Evolutionary conservation across 2,113 vertebrate species (phyloP).

Genomic region (Tapirus terrestris): DNA sequence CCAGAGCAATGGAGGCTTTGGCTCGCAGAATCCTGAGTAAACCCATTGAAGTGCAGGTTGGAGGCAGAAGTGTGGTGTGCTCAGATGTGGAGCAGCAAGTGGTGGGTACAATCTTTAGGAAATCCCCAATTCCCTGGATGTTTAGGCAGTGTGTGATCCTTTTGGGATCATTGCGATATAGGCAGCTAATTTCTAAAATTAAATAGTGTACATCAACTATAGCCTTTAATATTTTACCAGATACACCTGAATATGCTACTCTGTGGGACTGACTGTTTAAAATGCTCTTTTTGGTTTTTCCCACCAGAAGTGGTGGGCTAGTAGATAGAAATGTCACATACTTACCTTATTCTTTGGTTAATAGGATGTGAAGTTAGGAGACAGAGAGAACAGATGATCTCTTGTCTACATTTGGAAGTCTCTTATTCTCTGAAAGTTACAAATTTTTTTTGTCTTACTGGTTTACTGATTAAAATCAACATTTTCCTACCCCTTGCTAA

Average conservation of each 20-base stretch:
- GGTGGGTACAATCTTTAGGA: conserved; percentile 84
- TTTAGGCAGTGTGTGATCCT: not conserved
- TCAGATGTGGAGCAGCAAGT: conserved; percentile 98
- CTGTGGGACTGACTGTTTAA: not conserved
- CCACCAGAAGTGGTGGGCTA: not conserved
- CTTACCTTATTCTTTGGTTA: not conserved
- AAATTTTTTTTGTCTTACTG: not conserved
- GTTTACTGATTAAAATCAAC: not conserved
- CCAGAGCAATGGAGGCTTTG: conserved; percentile 98
- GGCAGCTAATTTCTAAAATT: conserved; percentile 12
- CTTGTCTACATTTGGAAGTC: not conserved
- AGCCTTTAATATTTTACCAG: not conserved
- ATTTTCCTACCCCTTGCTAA: not conserved
- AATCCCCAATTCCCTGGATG: not conserved
- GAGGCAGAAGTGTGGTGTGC: conserved; percentile 97
- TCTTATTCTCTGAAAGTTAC: conserved; percentile 17
- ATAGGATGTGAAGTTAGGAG: not conserved
- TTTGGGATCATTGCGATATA: not conserved
- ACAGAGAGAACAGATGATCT: not conserved
- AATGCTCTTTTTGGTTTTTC: not conserved
- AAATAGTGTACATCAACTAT: not conserved
- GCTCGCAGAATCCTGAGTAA: conserved; percentile 96
- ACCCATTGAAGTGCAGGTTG: conserved; percentile 97
- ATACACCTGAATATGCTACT: not conserved
- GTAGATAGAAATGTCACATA: not conserved